Conservation (phyloP, 2,113 vertebrate species). For the Sialia sialis region DNA sequence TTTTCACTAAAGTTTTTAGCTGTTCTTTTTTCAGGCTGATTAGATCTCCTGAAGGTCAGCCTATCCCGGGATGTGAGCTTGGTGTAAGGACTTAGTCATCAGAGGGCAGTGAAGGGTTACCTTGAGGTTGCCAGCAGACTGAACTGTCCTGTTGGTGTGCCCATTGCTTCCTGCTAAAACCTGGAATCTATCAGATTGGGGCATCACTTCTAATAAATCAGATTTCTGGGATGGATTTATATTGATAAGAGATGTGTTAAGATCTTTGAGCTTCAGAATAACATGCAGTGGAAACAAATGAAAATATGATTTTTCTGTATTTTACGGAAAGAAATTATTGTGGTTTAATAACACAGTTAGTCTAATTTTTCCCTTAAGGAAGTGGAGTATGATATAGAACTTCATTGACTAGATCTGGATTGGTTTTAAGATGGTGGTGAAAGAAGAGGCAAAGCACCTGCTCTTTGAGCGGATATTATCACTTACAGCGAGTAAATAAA, state of each 20-base stretch:
- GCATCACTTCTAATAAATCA: background rate
- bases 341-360: background rate
- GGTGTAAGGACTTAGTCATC: background rate
- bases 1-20: background rate
- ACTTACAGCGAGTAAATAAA: background rate
- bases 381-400: background rate
- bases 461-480: background rate
- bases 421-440: background rate
- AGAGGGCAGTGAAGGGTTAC: background rate
- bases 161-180: background rate
- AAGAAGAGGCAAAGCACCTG: background rate
- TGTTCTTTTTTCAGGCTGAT: background rate
- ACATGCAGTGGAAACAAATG: background rate
- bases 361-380: background rate
- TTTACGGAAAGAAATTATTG: background rate
- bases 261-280: background rate
- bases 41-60: background rate
- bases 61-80: background rate
- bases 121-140: background rate
- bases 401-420: background rate
- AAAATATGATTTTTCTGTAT: rapidly evolving
- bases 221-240: background rate
- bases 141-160: background rate
- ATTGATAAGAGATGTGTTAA: background rate
- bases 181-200: background rate